These are phyloP conservation scores for Pogonophryne albipinna DNA, from an alignment of 2,797 vertebrate genomes.

Conservation along the genomic window DNA sequence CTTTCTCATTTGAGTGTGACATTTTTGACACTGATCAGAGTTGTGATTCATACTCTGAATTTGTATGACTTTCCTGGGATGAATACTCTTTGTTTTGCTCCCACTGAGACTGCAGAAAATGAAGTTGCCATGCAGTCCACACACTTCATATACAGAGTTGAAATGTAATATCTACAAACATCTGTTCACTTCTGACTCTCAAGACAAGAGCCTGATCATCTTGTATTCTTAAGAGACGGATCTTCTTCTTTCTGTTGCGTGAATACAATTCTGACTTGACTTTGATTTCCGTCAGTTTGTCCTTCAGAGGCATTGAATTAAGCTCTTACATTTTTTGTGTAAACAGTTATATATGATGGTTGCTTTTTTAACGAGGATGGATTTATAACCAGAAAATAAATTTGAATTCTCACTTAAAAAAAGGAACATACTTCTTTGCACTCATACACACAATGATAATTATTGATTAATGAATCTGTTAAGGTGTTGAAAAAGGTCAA, in stretches of 20 bases:
- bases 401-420: background rate
- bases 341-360: background rate
- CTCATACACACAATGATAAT: background rate
- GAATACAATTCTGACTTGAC: conserved; percentile 1
- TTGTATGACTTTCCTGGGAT: background rate
- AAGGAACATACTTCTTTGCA: background rate
- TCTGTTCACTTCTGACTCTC: conserved; percentile 91
- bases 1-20: background rate
- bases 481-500: background rate
- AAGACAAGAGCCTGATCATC: conserved; percentile 80
- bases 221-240: background rate
- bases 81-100: background rate
- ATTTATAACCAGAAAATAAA: background rate
- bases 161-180: conserved; percentile 92
- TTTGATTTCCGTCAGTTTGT: background rate
- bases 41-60: background rate
- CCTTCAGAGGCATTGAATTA: background rate
- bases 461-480: background rate
- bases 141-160: conserved; percentile 90
- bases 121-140: conserved; percentile 88
- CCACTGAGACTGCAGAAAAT: conserved; percentile 59
- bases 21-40: conserved; percentile 1
- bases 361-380: background rate
- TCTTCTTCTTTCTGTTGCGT: background rate
- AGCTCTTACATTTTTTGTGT: background rate